Conservation (phyloP, 1,140 invertebrate genomes). For the Trichonephila clavata region DNA sequence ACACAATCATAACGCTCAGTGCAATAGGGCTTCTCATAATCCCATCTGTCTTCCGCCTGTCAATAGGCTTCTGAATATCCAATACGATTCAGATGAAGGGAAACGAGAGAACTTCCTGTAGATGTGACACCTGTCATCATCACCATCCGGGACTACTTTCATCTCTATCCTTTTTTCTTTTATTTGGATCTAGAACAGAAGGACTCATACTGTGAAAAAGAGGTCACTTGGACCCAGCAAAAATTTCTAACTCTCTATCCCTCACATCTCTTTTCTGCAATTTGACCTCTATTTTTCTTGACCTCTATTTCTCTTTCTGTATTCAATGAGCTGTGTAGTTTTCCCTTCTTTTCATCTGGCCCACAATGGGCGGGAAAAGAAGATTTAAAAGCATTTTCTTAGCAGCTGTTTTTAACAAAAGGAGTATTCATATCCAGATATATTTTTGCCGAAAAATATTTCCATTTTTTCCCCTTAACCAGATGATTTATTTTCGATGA, state of each 20-base stretch:
- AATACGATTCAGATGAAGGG: background rate
- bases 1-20: background rate
- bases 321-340: background rate
- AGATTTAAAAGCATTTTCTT: background rate
- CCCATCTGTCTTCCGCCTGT: background rate
- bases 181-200: background rate
- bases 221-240: background rate
- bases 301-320: background rate
- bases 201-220: background rate
- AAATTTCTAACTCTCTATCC: background rate
- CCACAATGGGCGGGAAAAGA: background rate
- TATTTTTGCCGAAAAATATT: background rate
- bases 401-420: background rate
- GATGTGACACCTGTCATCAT: conserved; percentile 40
- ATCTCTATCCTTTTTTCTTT: background rate
- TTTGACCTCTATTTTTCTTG: background rate
- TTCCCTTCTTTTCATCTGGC: background rate
- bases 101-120: background rate
- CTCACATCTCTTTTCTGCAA: background rate
- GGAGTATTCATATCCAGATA: background rate
- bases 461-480: background rate
- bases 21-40: background rate
- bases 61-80: background rate
- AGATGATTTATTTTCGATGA: background rate
- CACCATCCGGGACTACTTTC: background rate